Evolutionary conservation across 2,888 invertebrate species (phyloP).

Genomic region (Macaria notata): DNA sequence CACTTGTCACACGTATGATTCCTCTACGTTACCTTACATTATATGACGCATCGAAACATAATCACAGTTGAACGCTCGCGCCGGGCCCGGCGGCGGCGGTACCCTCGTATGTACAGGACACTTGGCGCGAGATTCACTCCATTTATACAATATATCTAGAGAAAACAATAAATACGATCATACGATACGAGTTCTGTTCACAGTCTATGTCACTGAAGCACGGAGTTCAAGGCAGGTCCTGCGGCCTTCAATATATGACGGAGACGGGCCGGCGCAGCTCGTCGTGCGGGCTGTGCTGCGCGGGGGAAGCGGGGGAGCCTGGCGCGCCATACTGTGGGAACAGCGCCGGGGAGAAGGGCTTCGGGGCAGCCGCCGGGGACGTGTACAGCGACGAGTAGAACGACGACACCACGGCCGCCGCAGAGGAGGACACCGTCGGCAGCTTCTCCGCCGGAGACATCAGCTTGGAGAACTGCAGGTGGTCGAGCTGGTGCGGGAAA

Average conservation of each 20-base stretch:
- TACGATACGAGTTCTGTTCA: constrained; percentile 47
- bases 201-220: constrained; percentile 56
- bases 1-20: constrained; percentile 69
- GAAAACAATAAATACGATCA: constrained; percentile 70
- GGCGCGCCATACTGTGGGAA: constrained; percentile 80
- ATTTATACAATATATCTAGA: constrained; percentile 50
- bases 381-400: constrained; percentile 87
- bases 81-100: constrained; percentile 50
- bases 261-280: constrained; percentile 87
- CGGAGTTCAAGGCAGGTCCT: constrained; percentile 69
- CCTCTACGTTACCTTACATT: constrained; percentile 58
- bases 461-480: constrained; percentile 84
- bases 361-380: constrained; percentile 75
- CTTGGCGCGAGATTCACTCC: constrained; percentile 70
- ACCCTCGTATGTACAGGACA: constrained; percentile 67
- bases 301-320: constrained; percentile 69
- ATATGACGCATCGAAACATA: constrained; percentile 66
- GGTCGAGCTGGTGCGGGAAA: constrained; percentile 89
- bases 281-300: constrained; percentile 77
- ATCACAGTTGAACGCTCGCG: constrained; percentile 68
- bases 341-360: constrained; percentile 78
- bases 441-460: constrained; percentile 76
- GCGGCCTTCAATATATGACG: constrained; percentile 85
- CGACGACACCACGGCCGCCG: constrained; percentile 85
- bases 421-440: constrained; percentile 72